phyloP scores from a whole-genome alignment of 2,888 invertebrate species.

The Phortica okadai region DNA sequence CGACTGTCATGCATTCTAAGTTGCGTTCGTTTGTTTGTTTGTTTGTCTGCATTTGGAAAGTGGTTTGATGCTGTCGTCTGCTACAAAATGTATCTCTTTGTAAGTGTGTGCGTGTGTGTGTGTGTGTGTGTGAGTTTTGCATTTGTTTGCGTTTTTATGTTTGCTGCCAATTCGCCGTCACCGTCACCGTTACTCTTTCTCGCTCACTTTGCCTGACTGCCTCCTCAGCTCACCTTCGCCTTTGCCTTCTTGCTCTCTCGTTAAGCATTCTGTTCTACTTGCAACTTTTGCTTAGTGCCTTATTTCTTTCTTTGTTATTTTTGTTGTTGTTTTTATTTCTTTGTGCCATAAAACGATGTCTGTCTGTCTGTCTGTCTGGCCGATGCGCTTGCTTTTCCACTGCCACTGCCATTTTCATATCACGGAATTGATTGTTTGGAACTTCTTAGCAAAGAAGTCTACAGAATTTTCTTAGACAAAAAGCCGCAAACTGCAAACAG shows the following conservation, averaged over 20 bases:
- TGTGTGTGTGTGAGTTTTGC: constrained; percentile 66
- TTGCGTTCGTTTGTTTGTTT: constrained; percentile 49
- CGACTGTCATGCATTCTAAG: not conserved
- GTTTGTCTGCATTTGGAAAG: constrained; percentile 72
- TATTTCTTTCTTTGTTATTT: not conserved
- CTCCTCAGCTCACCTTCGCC: no score
- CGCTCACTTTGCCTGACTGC: not conserved
- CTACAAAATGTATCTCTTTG: not conserved
- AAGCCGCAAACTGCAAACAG: not conserved
- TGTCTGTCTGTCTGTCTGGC: not conserved
- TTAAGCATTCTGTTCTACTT: no score
- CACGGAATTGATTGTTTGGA: constrained; percentile 35
- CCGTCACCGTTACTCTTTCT: constrained; percentile 49
- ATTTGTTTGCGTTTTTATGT: constrained; percentile 71
- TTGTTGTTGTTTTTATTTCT: constrained; percentile 39
- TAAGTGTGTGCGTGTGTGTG: constrained; percentile 15
- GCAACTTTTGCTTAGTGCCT: no score
- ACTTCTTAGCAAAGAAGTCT: not conserved
- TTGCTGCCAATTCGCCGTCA: constrained; percentile 51
- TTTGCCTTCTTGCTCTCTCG: no score
- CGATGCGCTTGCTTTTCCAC: constrained; percentile 15
- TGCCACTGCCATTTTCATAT: constrained; percentile 43
- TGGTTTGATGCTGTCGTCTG: constrained; percentile 59
- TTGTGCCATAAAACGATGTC: not conserved
- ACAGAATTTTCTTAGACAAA: not conserved